Evolutionary conservation across 2,888 invertebrate genomes (phyloP).

Genomic region (Drosophila acutilabella): DNA sequence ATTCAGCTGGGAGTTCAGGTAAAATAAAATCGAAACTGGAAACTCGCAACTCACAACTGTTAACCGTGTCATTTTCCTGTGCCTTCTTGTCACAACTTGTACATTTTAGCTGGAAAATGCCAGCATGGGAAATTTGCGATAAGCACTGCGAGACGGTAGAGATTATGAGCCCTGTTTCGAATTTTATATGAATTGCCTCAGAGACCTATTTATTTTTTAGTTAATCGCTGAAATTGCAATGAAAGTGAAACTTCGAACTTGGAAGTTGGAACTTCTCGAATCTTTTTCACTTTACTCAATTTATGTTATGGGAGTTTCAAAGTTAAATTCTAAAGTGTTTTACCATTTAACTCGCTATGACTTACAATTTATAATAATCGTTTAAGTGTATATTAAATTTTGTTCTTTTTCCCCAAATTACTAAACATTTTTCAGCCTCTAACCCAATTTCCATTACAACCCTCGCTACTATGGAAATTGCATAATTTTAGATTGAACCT

Average conservation of each 20-base stretch:
- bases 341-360: no score
- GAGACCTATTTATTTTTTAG: neutral
- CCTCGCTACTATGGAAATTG: slow-evolving; percentile 40
- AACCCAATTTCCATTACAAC: neutral
- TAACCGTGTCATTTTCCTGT: slow-evolving; percentile 41
- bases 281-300: neutral
- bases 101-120: neutral
- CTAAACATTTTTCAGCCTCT: neutral
- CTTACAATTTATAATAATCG: no score
- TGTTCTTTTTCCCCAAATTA: no score
- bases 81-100: neutral
- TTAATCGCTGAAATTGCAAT: neutral
- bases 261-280: neutral
- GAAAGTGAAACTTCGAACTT: neutral
- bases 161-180: slow-evolving; percentile 5
- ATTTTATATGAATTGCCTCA: neutral
- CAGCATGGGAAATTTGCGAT: neutral
- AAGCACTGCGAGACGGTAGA: slow-evolving; percentile 1
- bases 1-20: slow-evolving; percentile 40
- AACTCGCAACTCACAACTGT: slow-evolving; percentile 38
- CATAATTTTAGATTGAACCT: slow-evolving; percentile 45
- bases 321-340: no score
- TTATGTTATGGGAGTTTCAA: slow-evolving; percentile 12
- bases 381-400: no score
- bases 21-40: slow-evolving; percentile 55